A percentile compares a stretch with the other conserved stretches of the same genome.
Evolutionary conservation across 2,113 vertebrate genomes (phyloP).

Genomic region (Heliornis fulica): DNA sequence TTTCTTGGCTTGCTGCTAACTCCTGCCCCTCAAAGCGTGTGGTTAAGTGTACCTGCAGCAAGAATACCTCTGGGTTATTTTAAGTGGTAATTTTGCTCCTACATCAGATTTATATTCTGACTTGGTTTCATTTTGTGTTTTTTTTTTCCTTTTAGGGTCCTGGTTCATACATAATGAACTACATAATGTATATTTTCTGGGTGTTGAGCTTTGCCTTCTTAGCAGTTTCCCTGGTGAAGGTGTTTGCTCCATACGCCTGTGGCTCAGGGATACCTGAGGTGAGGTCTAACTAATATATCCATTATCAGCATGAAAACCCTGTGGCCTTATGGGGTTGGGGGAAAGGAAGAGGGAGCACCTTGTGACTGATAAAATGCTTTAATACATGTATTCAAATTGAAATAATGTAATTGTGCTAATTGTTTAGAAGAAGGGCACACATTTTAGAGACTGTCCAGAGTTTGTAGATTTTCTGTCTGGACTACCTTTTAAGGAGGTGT

Average conservation of each 20-base stretch:
- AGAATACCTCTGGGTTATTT: background rate
- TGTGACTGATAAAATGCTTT: background rate
- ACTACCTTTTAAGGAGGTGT: background rate
- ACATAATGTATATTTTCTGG: constrained; percentile 99
- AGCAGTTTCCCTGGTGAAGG: constrained; percentile 94
- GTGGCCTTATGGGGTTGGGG: background rate
- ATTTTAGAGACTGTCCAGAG: background rate
- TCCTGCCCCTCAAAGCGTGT: background rate
- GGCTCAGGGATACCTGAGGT: constrained; percentile 99
- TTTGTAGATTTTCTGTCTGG: background rate
- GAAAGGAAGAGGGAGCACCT: background rate
- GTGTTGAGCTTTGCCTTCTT: constrained; percentile 95
- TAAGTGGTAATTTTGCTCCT: background rate
- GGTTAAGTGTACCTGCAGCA: background rate
- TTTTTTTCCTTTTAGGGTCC: constrained; percentile 81
- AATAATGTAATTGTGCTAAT: background rate
- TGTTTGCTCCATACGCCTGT: constrained; percentile 97
- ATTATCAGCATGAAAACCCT: background rate
- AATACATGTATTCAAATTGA: background rate
- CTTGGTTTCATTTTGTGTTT: background rate
- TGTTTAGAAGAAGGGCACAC: background rate
- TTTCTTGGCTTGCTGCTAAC: background rate
- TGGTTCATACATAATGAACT: constrained; percentile 99
- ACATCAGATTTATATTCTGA: background rate
- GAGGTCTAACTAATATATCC: constrained; percentile 11